These are phyloP conservation scores for Morone saxatilis DNA, from an alignment of 2,113 vertebrate species.

Conservation along the genomic window DNA sequence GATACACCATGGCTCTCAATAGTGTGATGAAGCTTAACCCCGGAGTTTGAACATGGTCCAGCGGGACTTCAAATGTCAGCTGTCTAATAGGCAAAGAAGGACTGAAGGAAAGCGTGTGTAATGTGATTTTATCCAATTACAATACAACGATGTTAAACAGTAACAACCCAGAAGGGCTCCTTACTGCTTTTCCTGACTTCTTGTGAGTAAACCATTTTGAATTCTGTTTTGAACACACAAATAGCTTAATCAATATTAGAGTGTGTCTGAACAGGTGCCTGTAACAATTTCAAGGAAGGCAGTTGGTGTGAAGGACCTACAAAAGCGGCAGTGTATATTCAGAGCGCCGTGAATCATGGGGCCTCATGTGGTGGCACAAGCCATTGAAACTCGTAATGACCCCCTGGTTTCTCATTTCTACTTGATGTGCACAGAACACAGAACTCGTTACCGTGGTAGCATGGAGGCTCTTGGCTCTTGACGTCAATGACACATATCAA, in stretches of 20 bases:
- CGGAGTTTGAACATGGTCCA: slow-evolving; percentile 11
- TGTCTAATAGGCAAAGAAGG: background rate
- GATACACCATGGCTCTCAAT: background rate
- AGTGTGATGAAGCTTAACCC: slow-evolving; percentile 40
- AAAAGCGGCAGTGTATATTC: background rate
- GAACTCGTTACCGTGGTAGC: slow-evolving; percentile 42
- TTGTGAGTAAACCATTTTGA: background rate
- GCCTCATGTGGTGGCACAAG: background rate
- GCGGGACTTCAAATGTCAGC: slow-evolving; percentile 12
- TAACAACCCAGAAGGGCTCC: background rate
- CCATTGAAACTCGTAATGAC: slow-evolving; percentile 27
- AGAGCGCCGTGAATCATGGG: slow-evolving; percentile 10
- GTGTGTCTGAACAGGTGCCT: background rate
- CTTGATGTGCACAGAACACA: background rate
- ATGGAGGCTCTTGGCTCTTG: background rate
- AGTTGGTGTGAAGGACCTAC: background rate
- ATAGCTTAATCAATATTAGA: slow-evolving; percentile 2
- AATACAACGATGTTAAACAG: background rate
- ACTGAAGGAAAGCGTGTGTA: background rate
- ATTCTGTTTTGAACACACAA: background rate
- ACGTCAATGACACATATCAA: slow-evolving; percentile 35
- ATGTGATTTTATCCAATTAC: background rate
- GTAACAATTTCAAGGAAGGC: background rate
- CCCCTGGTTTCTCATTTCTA: slow-evolving; percentile 41
- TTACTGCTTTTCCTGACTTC: background rate